These are phyloP conservation scores for Erannis defoliaria DNA, from an alignment of 2,888 invertebrate genomes.

Conservation along the genomic window DNA sequence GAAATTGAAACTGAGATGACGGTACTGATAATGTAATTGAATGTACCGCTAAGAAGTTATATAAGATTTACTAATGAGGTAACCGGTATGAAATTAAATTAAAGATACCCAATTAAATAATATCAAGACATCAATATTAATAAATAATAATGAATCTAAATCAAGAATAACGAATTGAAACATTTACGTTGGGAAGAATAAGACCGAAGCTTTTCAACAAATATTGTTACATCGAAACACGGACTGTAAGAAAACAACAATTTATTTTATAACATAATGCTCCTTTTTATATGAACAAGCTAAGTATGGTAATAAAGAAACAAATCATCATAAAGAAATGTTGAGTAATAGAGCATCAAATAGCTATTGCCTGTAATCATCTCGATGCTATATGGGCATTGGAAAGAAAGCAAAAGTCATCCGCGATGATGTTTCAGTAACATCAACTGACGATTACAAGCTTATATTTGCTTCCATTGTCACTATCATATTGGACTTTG, in stretches of 20 bases:
- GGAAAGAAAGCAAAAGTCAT: slow-evolving; percentile 45
- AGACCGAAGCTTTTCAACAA: neutral
- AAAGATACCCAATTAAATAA: neutral
- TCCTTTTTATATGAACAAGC: slow-evolving; percentile 13
- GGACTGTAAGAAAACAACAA: neutral
- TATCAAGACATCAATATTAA: neutral
- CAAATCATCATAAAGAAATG: slow-evolving; percentile 36
- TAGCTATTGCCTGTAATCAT: slow-evolving; percentile 40
- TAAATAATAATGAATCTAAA: neutral
- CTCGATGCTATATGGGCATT: slow-evolving; percentile 34
- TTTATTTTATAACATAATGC: slow-evolving; percentile 1
- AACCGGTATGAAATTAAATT: neutral
- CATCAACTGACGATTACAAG: slow-evolving; percentile 25
- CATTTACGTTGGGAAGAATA: neutral
- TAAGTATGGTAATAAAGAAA: slow-evolving; percentile 22
- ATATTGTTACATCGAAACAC: neutral
- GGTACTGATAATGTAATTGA: slow-evolving; percentile 26
- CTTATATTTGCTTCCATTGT: slow-evolving; percentile 5
- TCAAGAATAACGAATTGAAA: neutral
- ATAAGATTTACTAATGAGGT: slow-evolving; percentile 12
- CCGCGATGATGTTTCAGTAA: slow-evolving; percentile 28
- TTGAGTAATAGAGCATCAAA: slow-evolving; percentile 45
- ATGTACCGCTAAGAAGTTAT: slow-evolving; percentile 13
- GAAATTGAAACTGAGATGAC: slow-evolving; percentile 33
- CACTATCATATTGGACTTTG: slow-evolving; percentile 11